Evolutionary conservation across 2,113 vertebrate species (phyloP).

Genomic region (Saccopteryx bilineata): DNA sequence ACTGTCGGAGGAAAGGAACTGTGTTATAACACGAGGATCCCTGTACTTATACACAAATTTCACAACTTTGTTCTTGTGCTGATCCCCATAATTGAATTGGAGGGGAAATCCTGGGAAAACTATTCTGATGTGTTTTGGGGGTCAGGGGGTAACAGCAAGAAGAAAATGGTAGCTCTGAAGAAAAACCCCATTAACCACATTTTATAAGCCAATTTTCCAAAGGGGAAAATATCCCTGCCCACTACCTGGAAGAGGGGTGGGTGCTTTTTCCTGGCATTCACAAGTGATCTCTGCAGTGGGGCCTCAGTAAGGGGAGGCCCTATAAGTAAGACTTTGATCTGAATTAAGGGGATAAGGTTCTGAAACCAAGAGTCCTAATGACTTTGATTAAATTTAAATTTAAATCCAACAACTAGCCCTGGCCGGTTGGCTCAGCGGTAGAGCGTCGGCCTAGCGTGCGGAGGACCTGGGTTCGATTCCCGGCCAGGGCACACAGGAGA

Average conservation of each 20-base stretch:
- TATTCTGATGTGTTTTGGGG: neutral
- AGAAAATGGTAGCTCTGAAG: neutral
- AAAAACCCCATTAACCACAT: neutral
- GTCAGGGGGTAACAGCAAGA: neutral
- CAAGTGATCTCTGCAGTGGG: neutral
- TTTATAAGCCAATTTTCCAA: neutral
- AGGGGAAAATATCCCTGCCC: neutral
- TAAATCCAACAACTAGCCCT: neutral
- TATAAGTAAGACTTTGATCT: neutral
- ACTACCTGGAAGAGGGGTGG: neutral
- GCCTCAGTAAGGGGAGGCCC: neutral
- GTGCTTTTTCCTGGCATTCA: neutral
- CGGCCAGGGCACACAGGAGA: no score
- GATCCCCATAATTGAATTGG: conserved; percentile 61
- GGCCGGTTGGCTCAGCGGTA: no score
- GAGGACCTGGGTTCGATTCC: no score
- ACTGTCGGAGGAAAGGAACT: no score
- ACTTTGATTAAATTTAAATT: neutral
- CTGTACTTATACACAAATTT: neutral
- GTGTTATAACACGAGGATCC: no score
- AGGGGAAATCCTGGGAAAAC: conserved; percentile 66
- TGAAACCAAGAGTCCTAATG: neutral
- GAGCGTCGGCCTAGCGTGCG: no score
- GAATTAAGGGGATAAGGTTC: neutral
- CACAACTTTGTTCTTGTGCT: neutral